Percentiles rank a stretch among this genome's conserved stretches.
Evolutionary conservation across 2,113 vertebrate genomes (phyloP).

Genomic region (Ardeotis arabs): DNA sequence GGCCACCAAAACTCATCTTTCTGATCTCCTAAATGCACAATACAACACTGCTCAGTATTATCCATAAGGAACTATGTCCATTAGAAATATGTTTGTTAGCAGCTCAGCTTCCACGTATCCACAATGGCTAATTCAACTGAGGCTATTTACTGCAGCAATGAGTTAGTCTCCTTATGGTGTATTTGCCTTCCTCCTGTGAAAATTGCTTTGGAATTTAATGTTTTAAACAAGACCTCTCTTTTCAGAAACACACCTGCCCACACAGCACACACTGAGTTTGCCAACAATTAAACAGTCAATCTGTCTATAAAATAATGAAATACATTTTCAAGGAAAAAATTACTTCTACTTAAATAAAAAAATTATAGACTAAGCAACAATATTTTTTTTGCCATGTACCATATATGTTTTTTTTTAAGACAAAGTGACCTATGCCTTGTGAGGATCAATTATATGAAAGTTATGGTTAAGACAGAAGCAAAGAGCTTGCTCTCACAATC

Average conservation of each 20-base stretch:
- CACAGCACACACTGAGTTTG: background rate
- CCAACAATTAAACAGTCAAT: conserved; percentile 45
- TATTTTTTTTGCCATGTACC: background rate
- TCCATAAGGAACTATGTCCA: background rate
- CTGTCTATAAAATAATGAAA: background rate
- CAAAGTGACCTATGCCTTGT: background rate
- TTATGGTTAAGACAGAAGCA: background rate
- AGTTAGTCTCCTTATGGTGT: background rate
- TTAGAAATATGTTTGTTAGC: background rate
- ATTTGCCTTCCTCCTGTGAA: background rate
- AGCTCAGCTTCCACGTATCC: background rate
- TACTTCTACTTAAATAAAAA: background rate
- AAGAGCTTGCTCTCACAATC: background rate
- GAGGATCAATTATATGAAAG: background rate
- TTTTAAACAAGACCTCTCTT: background rate
- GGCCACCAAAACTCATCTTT: too few relatives aligned
- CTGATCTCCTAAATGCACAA: background rate
- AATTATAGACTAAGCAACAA: background rate
- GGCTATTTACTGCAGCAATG: background rate
- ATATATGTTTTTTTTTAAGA: background rate
- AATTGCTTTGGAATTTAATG: background rate
- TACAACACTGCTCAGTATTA: background rate
- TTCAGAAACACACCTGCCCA: conserved; percentile 7
- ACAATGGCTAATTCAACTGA: background rate
- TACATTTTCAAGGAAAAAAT: background rate